phyloP scores from a whole-genome alignment of 2,888 invertebrate species.

The Yponomeuta malinellus region DNA sequence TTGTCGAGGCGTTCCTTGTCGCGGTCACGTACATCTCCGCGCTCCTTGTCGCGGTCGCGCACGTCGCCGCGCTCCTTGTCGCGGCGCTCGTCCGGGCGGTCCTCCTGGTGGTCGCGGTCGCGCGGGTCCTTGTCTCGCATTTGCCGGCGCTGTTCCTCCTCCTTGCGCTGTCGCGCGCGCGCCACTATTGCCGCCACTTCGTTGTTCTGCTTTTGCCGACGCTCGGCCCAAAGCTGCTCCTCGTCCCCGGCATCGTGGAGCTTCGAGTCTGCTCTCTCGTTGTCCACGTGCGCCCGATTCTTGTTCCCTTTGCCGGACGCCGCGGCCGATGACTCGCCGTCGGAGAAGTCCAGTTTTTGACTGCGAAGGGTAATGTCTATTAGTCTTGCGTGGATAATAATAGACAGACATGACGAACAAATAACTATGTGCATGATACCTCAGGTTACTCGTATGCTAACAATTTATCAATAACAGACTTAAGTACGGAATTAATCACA shows the following conservation, averaged over 20 bases:
- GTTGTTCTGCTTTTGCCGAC: conserved; percentile 80
- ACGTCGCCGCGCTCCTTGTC: conserved; percentile 42
- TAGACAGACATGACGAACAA: conserved; percentile 12
- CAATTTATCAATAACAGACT: too few species aligned
- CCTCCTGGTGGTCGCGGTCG: conserved; percentile 41
- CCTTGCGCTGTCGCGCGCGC: conserved; percentile 88
- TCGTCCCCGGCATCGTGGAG: conserved; percentile 58
- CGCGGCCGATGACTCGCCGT: conserved; percentile 81
- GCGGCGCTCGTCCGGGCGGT: conserved; percentile 40
- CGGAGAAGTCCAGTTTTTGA: conserved; percentile 95
- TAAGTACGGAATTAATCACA: too few species aligned
- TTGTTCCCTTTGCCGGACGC: conserved; percentile 44
- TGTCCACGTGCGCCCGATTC: conserved; percentile 48
- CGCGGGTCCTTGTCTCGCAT: conserved; percentile 55
- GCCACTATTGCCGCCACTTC: conserved; percentile 88
- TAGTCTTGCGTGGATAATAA: not conserved
- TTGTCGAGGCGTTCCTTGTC: conserved; percentile 23
- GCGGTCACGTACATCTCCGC: conserved; percentile 24
- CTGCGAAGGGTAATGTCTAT: conserved; percentile 50
- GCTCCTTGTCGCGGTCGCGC: conserved; percentile 29
- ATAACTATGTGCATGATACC: not conserved
- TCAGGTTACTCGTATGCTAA: too few species aligned
- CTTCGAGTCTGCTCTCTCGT: conserved; percentile 56
- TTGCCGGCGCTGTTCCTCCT: conserved; percentile 89
- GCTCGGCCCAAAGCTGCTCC: conserved; percentile 80